phyloP scores from a whole-genome alignment of 2,113 vertebrate genomes.

The Paracanthobrama guichenoti region DNA sequence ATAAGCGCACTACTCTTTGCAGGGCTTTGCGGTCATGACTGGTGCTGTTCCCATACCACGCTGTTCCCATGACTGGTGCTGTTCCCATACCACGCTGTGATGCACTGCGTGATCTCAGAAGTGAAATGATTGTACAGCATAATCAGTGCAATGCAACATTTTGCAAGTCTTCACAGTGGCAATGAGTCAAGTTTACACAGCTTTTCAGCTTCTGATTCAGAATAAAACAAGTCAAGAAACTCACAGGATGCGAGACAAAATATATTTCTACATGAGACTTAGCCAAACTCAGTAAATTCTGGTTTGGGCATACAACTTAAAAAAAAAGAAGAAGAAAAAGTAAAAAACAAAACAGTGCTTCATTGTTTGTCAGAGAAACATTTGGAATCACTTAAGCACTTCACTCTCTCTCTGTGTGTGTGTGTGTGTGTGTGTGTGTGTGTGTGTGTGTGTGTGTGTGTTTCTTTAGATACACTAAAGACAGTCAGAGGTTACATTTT shows the following conservation, averaged over 20 bases:
- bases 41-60: too few species aligned
- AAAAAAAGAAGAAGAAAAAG: background rate
- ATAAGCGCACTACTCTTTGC: too few species aligned
- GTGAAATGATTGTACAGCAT: background rate
- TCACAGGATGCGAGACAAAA: background rate
- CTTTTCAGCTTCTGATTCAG: background rate
- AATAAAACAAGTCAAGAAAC: slow-evolving; percentile 9
- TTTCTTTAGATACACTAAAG: background rate
- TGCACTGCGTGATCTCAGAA: too few species aligned
- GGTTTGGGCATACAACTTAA: background rate
- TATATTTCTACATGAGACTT: background rate
- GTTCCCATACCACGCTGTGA: too few species aligned
- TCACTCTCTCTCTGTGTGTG: background rate
- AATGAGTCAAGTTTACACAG: background rate
- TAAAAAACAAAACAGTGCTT: slow-evolving; percentile 65
- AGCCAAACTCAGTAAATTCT: slow-evolving; percentile 14
- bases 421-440: background rate
- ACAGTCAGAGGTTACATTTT: background rate
- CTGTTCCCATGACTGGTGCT: too few species aligned
- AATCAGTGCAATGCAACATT: too few species aligned
- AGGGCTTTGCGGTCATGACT: too few species aligned
- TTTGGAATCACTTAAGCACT: slow-evolving; percentile 71
- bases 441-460: background rate
- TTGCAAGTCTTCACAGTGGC: background rate
- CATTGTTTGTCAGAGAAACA: slow-evolving; percentile 69